Conservation (phyloP, 2,888 invertebrate species). For the Drosophila imparisetae region DNA sequence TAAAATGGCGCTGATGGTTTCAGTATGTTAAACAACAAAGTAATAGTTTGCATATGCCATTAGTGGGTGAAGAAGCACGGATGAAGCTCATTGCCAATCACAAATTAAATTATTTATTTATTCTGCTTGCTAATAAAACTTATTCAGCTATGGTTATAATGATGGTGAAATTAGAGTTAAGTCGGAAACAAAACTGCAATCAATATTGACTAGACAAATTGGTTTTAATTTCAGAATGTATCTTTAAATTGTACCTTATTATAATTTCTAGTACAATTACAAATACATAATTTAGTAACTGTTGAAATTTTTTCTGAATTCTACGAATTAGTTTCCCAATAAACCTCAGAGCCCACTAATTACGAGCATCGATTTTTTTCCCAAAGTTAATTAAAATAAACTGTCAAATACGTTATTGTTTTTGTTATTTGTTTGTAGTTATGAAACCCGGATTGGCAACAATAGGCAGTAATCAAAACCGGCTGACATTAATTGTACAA, state of each 20-base stretch:
- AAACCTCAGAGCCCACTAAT: not conserved
- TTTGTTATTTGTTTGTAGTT: conserved; percentile 18
- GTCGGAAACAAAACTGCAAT: not conserved
- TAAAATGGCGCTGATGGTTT: conserved; percentile 39
- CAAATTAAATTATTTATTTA: not conserved
- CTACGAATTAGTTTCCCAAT: not conserved
- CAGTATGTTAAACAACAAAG: conserved; percentile 24
- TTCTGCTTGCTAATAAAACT: not conserved
- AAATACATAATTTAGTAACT: not conserved
- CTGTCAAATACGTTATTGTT: conserved; percentile 17
- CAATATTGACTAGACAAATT: not conserved
- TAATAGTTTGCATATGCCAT: not conserved
- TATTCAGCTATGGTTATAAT: not conserved
- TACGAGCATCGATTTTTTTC: conserved; percentile 10
- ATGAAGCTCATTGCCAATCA: not conserved
- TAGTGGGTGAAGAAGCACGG: not conserved
- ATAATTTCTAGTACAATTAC: not conserved
- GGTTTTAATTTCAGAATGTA: not conserved
- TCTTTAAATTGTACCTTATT: not conserved
- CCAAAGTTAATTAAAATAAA: conserved; percentile 28
- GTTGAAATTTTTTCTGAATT: not conserved
- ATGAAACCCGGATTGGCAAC: conserved; percentile 64
- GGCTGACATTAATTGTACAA: conserved; percentile 53
- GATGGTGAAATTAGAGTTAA: not conserved
- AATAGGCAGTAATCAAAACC: conserved; percentile 45